A percentile compares a stretch with the other conserved stretches of the same genome.
Conservation (phyloP, 1,140 invertebrate species). For the Drosophila lowei region DNA sequence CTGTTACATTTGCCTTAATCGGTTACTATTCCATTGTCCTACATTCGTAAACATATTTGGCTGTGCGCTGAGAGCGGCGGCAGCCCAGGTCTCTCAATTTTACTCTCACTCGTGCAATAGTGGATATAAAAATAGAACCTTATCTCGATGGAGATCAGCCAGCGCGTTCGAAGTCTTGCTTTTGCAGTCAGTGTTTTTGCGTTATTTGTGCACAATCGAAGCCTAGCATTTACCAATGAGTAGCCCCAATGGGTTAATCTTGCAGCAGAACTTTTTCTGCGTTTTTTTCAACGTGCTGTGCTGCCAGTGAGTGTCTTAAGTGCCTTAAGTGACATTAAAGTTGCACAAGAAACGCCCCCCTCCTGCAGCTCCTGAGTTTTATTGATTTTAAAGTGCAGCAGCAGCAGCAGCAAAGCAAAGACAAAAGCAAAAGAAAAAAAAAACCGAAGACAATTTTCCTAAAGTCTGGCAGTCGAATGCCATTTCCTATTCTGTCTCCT, state of each 20-base stretch:
- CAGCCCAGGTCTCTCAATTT: too few relatives aligned
- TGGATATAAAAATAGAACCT: too few relatives aligned
- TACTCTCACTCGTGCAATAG: too few relatives aligned
- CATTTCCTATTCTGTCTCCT: conserved; percentile 45
- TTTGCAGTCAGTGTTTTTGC: background rate
- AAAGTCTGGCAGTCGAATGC: conserved; percentile 33
- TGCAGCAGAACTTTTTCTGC: background rate
- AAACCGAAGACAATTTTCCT: conserved; percentile 12
- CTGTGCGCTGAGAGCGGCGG: too few relatives aligned
- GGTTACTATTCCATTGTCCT: too few relatives aligned
- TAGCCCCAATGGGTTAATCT: background rate
- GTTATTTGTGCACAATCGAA: background rate
- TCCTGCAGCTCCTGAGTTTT: conserved; percentile 48
- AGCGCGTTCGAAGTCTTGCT: background rate
- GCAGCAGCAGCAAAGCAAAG: conserved; percentile 3
- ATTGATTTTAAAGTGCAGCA: conserved; percentile 66
- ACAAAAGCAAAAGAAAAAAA: background rate
- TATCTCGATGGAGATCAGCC: too few relatives aligned
- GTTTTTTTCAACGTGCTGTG: conserved; percentile 15
- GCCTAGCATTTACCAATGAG: background rate
- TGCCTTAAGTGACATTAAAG: conserved; percentile 66
- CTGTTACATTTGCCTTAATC: too few relatives aligned
- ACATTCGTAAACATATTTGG: too few relatives aligned
- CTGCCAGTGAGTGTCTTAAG: conserved; percentile 51
- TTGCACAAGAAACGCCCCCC: conserved; percentile 38